Percentiles rank a stretch among this genome's conserved stretches.
phyloP scores from a whole-genome alignment of 35 echinoderm and acorn worm genomes.

The Apostichopus parvimensis region DNA sequence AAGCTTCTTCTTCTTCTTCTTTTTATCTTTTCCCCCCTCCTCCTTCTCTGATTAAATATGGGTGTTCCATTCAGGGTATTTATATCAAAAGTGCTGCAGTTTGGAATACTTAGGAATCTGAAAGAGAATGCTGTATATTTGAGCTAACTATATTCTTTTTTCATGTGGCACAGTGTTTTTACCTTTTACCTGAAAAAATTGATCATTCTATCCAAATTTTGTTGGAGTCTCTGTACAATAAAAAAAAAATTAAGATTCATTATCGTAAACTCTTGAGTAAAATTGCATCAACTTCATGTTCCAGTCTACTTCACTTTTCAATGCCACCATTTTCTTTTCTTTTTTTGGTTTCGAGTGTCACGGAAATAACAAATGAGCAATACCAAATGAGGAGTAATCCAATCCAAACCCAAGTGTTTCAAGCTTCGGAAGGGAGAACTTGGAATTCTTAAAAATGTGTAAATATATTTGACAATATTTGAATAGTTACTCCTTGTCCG shows the following conservation, averaged over 20 bases:
- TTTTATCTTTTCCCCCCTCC: too few species aligned
- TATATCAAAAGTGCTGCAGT: background rate
- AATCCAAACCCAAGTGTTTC: background rate
- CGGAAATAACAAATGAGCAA: background rate
- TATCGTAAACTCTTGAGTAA: background rate
- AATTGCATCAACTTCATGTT: background rate
- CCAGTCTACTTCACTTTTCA: background rate
- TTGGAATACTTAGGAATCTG: background rate
- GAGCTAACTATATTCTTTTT: background rate
- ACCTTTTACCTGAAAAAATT: too few species aligned
- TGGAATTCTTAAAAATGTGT: background rate
- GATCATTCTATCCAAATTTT: too few species aligned
- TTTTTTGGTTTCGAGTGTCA: background rate
- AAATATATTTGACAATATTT: background rate
- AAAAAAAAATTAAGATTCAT: background rate
- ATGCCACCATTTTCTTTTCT: background rate
- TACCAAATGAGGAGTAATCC: background rate
- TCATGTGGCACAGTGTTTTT: background rate
- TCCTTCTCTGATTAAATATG: background rate
- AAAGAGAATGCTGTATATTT: background rate
- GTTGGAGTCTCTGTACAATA: background rate
- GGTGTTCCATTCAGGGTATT: slow-evolving; percentile 1
- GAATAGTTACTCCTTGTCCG: background rate
- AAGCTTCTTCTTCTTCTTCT: background rate
- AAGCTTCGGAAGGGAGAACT: background rate